Evolutionary conservation across 2,888 invertebrate species (phyloP).

Genomic region (Ethmia dodecea): DNA sequence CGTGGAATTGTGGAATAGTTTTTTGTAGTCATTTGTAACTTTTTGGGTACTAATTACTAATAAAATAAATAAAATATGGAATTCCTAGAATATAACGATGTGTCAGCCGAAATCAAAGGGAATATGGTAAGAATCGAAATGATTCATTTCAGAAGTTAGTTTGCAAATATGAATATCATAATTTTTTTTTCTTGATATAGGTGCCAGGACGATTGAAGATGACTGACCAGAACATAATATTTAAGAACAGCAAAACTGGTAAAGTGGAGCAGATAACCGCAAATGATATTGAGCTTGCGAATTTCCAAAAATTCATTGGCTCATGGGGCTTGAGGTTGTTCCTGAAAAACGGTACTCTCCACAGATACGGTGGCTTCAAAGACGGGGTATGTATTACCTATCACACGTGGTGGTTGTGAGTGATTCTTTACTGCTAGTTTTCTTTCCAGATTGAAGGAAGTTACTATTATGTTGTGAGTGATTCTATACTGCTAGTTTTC

Average conservation of each 20-base stretch:
- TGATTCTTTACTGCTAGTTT: too few relatives aligned
- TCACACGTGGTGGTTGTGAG: too few relatives aligned
- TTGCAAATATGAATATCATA: neutral
- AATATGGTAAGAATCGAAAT: conserved; percentile 84
- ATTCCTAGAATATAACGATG: conserved; percentile 92
- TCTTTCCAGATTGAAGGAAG: too few relatives aligned
- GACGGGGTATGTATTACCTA: conserved; percentile 82
- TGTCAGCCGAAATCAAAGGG: conserved; percentile 90
- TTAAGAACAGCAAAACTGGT: conserved; percentile 97
- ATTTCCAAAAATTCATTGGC: conserved; percentile 95
- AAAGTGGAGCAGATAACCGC: conserved; percentile 94
- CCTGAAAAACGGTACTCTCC: conserved; percentile 91
- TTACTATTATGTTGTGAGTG: too few relatives aligned
- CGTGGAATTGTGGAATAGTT: neutral
- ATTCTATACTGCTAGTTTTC: too few relatives aligned
- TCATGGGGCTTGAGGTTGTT: conserved; percentile 94
- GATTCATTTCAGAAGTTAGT: neutral
- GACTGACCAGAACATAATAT: conserved; percentile 92
- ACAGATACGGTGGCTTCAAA: conserved; percentile 96
- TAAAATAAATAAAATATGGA: conserved; percentile 75
- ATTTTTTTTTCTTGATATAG: conserved; percentile 64
- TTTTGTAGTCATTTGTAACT: too few relatives aligned
- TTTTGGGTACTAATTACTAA: neutral
- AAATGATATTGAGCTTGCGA: conserved; percentile 91
- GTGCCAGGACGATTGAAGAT: conserved; percentile 94